These are phyloP conservation scores for Hirundichthys speculiger DNA, from an alignment of 2,113 vertebrate genomes.

Conservation along the genomic window DNA sequence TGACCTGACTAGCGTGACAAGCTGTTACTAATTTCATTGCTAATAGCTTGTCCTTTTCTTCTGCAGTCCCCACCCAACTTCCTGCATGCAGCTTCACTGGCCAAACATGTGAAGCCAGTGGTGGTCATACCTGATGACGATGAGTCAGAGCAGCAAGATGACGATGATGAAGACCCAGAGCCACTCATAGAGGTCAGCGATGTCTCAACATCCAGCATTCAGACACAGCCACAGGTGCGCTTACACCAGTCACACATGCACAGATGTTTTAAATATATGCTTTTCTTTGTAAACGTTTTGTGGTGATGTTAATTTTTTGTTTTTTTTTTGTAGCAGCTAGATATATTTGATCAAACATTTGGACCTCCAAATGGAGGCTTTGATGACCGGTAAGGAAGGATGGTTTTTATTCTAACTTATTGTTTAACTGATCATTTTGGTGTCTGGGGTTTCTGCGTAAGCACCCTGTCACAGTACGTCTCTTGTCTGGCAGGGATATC, in stretches of 20 bases:
- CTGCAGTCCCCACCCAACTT: constrained; percentile 90
- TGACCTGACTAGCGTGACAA: neutral
- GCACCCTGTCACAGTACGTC: constrained; percentile 1
- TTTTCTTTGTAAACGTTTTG: neutral
- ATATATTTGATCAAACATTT: constrained; percentile 93
- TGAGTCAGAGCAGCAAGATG: constrained; percentile 82
- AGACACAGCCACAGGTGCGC: constrained; percentile 70
- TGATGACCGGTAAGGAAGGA: constrained; percentile 84
- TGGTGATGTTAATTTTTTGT: neutral
- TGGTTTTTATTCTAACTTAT: neutral
- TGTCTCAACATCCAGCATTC: constrained; percentile 55
- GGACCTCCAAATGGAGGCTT: constrained; percentile 90
- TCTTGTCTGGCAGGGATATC: constrained; percentile 82
- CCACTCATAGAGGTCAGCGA: constrained; percentile 89
- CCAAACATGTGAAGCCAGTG: constrained; percentile 95
- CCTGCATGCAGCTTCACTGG: constrained; percentile 91
- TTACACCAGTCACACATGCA: neutral
- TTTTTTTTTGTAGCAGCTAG: constrained; percentile 71
- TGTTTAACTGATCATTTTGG: neutral
- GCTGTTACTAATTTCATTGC: neutral
- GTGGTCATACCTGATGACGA: constrained; percentile 93
- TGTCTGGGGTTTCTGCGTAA: neutral
- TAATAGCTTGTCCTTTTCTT: neutral
- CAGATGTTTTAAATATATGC: neutral
- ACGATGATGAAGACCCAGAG: constrained; percentile 91